phyloP scores from a whole-genome alignment of 1,140 invertebrate species.

The Pomacea maculata region DNA sequence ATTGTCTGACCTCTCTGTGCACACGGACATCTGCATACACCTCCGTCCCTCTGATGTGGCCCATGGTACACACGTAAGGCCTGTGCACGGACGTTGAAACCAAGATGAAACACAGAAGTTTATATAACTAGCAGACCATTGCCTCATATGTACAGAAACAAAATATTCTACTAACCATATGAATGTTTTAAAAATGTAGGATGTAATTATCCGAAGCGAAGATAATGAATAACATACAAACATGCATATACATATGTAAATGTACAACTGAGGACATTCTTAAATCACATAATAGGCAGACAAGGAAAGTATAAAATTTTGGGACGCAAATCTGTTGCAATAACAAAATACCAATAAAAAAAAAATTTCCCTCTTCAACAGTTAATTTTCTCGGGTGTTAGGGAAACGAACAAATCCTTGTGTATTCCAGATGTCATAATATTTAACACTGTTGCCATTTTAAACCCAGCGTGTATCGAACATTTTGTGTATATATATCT shows the following conservation, averaged over 20 bases:
- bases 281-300: not conserved
- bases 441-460: no score
- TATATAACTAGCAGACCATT: not conserved
- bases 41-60: slow-evolving; percentile 53
- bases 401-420: no score
- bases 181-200: not conserved
- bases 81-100: slow-evolving; percentile 26
- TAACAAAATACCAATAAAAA: no score
- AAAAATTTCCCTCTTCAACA: no score
- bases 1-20: slow-evolving; percentile 40
- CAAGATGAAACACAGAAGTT: no score
- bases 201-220: not conserved
- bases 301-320: not conserved
- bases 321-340: no score
- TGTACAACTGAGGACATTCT: not conserved
- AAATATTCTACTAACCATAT: not conserved
- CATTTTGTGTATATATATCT: no score
- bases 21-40: slow-evolving; percentile 56
- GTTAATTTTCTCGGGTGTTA: no score
- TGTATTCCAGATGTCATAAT: no score
- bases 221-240: not conserved
- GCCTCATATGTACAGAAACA: not conserved
- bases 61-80: slow-evolving; percentile 53
- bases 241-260: not conserved
- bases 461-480: no score